Percentiles rank a stretch among this genome's conserved stretches.
phyloP scores from a whole-genome alignment of 1,140 invertebrate species.

The Brachionus plicatilis region DNA sequence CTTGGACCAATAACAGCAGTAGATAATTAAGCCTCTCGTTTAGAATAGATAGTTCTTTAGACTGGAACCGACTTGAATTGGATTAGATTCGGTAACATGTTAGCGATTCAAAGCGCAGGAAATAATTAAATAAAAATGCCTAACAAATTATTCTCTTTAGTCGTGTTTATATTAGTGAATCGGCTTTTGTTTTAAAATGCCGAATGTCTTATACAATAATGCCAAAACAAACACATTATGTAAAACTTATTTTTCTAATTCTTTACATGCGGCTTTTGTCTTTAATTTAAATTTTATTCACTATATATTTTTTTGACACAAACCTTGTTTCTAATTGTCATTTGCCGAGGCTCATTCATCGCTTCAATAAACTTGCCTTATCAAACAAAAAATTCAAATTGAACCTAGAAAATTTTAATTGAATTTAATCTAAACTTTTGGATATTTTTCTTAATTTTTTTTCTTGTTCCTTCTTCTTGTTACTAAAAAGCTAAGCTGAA shows the following conservation, averaged over 20 bases:
- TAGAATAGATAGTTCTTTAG: background rate
- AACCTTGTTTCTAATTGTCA: too few relatives aligned
- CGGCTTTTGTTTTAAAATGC: background rate
- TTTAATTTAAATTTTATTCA: background rate
- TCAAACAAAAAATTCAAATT: background rate
- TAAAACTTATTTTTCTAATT: background rate
- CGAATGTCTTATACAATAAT: conserved; percentile 1
- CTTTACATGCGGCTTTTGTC: background rate
- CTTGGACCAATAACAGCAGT: background rate
- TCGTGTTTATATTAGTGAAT: background rate
- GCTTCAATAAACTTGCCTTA: background rate
- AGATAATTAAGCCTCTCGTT: background rate
- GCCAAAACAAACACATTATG: conserved; percentile 5
- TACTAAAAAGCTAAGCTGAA: too few relatives aligned
- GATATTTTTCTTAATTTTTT: too few relatives aligned
- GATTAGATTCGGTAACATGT: background rate
- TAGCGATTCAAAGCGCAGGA: background rate
- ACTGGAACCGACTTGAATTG: background rate
- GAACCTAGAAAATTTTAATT: too few relatives aligned
- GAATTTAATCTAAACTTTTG: too few relatives aligned
- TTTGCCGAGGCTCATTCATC: background rate
- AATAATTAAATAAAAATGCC: background rate
- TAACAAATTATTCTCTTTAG: background rate
- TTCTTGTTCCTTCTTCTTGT: too few relatives aligned
- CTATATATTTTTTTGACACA: background rate